Percentiles rank a stretch among this genome's conserved stretches.
Evolutionary conservation across 2,797 vertebrate genomes (phyloP).

Genomic region (Carapus acus): DNA sequence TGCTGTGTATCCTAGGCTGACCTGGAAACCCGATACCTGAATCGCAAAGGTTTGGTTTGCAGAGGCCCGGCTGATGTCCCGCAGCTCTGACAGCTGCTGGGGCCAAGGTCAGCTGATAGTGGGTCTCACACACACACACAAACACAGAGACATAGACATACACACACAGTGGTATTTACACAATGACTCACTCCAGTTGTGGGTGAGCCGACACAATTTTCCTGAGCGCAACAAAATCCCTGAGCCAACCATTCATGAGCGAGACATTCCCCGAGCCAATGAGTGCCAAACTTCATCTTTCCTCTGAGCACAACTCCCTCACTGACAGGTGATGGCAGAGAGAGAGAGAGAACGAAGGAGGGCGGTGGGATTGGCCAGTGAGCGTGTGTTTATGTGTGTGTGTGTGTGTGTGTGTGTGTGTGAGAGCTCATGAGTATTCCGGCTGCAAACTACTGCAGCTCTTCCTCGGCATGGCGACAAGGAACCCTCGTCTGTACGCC

Average conservation of each 20-base stretch:
- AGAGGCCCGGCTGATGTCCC: conserved; percentile 23
- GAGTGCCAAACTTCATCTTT: too few relatives aligned
- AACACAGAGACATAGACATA: too few relatives aligned
- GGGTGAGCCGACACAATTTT: too few relatives aligned
- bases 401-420: too few relatives aligned
- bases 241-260: too few relatives aligned
- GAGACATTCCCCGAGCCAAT: too few relatives aligned
- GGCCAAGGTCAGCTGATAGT: conserved; percentile 33
- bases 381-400: conserved; percentile 7
- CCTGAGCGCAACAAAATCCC: too few relatives aligned
- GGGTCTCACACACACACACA: conserved; percentile 1
- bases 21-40: conserved; percentile 26
- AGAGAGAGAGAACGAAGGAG: not conserved
- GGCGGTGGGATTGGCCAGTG: not conserved
- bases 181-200: too few relatives aligned
- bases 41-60: conserved; percentile 24
- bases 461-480: conserved; percentile 52
- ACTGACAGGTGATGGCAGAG: too few relatives aligned
- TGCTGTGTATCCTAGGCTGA: conserved; percentile 20
- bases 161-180: too few relatives aligned
- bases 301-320: too few relatives aligned
- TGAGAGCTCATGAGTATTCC: conserved; percentile 78
- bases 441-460: conserved; percentile 78
- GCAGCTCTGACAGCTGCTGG: conserved; percentile 39
- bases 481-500: conserved; percentile 58